Evolutionary conservation across 2,797 vertebrate genomes (phyloP).

Genomic region (Triplophysa bombifrons): DNA sequence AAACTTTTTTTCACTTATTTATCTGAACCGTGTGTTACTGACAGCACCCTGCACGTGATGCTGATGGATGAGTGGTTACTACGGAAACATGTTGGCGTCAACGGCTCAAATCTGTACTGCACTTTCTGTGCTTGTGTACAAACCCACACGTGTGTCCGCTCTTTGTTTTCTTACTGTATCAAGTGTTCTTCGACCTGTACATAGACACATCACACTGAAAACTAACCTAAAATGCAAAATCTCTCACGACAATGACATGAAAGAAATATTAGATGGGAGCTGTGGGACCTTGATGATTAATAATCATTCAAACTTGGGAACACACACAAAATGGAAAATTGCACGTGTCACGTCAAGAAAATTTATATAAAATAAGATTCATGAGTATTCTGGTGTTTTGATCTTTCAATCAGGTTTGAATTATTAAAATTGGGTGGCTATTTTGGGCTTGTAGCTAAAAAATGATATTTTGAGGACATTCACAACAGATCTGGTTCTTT

Average conservation of each 20-base stretch:
- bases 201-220: neutral
- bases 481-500: neutral
- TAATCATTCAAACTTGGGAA: constrained; percentile 4
- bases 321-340: neutral
- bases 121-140: neutral
- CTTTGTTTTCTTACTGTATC: constrained; percentile 1
- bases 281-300: neutral
- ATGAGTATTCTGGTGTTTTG: neutral
- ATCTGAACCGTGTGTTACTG: constrained; percentile 5
- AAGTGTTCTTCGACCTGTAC: neutral
- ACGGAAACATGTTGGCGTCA: neutral
- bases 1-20: no score
- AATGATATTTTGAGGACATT: neutral
- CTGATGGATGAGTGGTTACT: constrained; percentile 18
- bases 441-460: constrained; percentile 1
- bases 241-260: neutral
- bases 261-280: neutral
- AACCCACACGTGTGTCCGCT: neutral
- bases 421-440: constrained; percentile 1
- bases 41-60: neutral
- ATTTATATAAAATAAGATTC: neutral
- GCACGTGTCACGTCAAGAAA: neutral
- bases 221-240: constrained; percentile 2
- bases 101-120: neutral
- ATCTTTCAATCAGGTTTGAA: neutral